Conservation (phyloP, 2,113 vertebrate genomes). For the Gymnorhina tibicen region DNA sequence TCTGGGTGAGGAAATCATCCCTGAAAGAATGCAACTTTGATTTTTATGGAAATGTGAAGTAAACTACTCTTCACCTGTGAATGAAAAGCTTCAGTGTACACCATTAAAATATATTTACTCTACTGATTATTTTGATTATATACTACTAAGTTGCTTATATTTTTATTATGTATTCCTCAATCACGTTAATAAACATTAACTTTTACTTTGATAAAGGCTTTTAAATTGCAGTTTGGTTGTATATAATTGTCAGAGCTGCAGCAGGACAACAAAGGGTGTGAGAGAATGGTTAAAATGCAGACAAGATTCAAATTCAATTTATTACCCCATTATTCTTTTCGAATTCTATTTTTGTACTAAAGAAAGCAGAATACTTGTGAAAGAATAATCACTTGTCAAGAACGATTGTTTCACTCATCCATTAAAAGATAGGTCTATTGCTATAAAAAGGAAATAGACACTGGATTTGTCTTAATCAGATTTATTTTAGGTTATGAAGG, state of each 20-base stretch:
- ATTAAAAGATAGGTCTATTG: not conserved
- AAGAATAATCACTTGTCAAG: not conserved
- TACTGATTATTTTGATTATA: conserved; percentile 3
- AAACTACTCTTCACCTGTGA: not conserved
- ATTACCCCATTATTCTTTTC: not conserved
- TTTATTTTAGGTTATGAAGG: not conserved
- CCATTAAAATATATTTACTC: not conserved
- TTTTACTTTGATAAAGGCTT: not conserved
- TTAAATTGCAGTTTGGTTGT: not conserved
- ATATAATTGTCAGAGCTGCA: not conserved
- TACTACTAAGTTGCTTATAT: conserved; percentile 4
- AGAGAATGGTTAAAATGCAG: not conserved
- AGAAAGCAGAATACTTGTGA: not conserved
- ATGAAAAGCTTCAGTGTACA: not conserved
- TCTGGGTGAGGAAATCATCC: not conserved
- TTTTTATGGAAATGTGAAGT: not conserved
- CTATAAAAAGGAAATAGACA: not conserved
- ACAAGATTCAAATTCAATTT: not conserved
- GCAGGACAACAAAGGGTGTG: not conserved
- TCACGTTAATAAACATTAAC: not conserved
- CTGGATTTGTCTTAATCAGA: not conserved
- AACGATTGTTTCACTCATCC: not conserved
- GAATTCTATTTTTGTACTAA: not conserved
- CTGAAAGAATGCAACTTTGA: conserved; percentile 17
- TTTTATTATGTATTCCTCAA: conserved; percentile 5